Conservation (phyloP, 2,113 vertebrate genomes). For the Microtus oregoni region DNA sequence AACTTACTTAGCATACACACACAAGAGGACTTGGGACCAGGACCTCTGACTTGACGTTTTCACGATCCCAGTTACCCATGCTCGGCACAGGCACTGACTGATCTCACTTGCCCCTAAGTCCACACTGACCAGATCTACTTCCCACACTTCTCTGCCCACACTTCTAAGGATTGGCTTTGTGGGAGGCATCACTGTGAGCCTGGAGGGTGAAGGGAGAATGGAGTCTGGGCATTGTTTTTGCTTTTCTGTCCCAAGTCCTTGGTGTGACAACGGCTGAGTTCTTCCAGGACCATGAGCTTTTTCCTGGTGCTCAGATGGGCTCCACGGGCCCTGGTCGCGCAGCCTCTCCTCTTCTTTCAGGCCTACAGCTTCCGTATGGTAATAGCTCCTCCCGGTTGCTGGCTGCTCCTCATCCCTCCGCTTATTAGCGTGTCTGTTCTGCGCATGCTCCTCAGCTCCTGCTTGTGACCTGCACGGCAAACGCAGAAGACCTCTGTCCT, state of each 20-base stretch:
- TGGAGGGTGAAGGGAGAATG: neutral
- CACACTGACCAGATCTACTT: neutral
- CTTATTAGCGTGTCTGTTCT: neutral
- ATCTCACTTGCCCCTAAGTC: neutral
- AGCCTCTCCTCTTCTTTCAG: neutral
- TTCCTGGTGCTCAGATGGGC: neutral
- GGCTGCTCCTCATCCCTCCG: neutral
- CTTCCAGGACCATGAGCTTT: neutral
- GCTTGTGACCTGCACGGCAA: neutral
- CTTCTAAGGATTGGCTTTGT: neutral
- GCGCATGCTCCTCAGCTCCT: neutral
- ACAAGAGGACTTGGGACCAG: neutral
- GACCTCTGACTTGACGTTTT: neutral
- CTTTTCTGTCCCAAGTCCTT: neutral
- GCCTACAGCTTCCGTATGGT: neutral
- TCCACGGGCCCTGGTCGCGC: neutral
- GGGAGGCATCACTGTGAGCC: neutral
- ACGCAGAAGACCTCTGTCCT: too few relatives aligned
- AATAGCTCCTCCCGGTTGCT: neutral
- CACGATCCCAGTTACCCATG: neutral
- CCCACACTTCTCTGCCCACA: neutral
- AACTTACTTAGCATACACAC: rapidly evolving
- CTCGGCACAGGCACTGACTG: neutral
- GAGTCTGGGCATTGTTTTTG: too few relatives aligned
- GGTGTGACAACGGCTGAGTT: neutral